Base-by-base conservation (phyloP, 2,888 invertebrate genomes). In the Andrena chrysosceles region DNA sequence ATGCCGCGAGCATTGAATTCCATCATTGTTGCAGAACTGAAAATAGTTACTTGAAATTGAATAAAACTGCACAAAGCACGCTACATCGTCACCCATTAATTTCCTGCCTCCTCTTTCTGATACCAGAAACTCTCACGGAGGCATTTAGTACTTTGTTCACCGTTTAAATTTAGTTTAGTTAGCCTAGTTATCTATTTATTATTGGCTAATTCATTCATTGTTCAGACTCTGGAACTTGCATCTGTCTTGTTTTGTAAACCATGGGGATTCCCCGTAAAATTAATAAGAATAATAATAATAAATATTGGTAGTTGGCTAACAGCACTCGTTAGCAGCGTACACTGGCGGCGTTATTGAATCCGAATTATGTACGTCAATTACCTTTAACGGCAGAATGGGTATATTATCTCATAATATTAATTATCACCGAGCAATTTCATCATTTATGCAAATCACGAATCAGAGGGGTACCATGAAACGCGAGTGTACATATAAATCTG, bases 1-100 rank as follows among this genome's bases (percentile, higher is more conserved):
- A 64, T 29, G 26, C 20, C 23, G 59, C 49, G 77, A 77, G 64
- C 79, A 79, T 10, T 0, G 23, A n/a, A 29, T 70, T 59, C 33
- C 49, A 26, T 3, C 23, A 56, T 13, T 56, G 23, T 54, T 63
- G 13, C 0, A 23, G 8, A 54, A 48, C 54, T 33, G 56, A 48
- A 48, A 73, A 64, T 73, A 77, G 20, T 33, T 31, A 64, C 56
- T 26, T 20, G 23, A 31, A 7, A 35, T 33, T 60, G 10, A 48
- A 48, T 64, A 13, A 20, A 63, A 76, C 71, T 16, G 13, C 42
- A 42, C 42, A 42, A 16, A 4, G 42, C 16, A 4, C 42, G 42
- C 42, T 16, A 42, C 42, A 16, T 16, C 42, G 13, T 13, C 13
- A 13, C 13, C 42, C 13, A 4, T 42, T 42, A 1, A 42, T 42